Percentiles rank a stretch among this genome's conserved stretches.
phyloP scores from a whole-genome alignment of 2,888 invertebrate species.

The Altica lythri region DNA sequence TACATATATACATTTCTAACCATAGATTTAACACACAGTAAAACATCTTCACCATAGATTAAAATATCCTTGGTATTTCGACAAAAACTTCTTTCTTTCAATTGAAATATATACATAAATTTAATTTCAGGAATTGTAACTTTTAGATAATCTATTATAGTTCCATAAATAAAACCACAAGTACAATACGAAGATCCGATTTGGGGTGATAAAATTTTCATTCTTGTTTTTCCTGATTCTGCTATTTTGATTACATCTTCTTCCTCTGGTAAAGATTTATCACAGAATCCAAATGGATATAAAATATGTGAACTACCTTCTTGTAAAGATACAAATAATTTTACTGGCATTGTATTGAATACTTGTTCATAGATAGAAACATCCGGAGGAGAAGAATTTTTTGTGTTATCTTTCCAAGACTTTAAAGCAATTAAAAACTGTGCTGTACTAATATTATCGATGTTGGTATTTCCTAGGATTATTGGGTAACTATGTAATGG shows the following conservation, averaged over 20 bases:
- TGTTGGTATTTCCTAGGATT: constrained; percentile 32
- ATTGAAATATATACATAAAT: constrained; percentile 37
- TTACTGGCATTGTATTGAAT: constrained; percentile 28
- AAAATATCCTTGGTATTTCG: constrained; percentile 27
- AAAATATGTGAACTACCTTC: constrained; percentile 36
- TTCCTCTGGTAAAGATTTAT: constrained; percentile 13
- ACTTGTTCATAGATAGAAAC: constrained; percentile 30
- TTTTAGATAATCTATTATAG: constrained; percentile 37
- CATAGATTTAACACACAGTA: constrained; percentile 38
- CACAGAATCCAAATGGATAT: constrained; percentile 38
- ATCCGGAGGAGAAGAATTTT: constrained; percentile 28
- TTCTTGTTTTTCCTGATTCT: constrained; percentile 27
- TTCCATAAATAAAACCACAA: constrained; percentile 37
- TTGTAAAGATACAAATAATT: constrained; percentile 39
- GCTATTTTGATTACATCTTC: constrained; percentile 35
- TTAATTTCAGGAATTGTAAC: constrained; percentile 29
- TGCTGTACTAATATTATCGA: constrained; percentile 28
- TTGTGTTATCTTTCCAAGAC: constrained; percentile 38
- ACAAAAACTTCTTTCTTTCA: constrained; percentile 29
- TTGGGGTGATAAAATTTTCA: constrained; percentile 28
- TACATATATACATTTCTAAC: constrained; percentile 35
- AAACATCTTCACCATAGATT: constrained; percentile 33
- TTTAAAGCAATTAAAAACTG: constrained; percentile 35
- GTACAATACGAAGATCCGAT: constrained; percentile 33
- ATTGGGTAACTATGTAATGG: constrained; percentile 37